Base-by-base conservation (phyloP, 1,140 invertebrate genomes). In the Mactra quadrangularis region DNA sequence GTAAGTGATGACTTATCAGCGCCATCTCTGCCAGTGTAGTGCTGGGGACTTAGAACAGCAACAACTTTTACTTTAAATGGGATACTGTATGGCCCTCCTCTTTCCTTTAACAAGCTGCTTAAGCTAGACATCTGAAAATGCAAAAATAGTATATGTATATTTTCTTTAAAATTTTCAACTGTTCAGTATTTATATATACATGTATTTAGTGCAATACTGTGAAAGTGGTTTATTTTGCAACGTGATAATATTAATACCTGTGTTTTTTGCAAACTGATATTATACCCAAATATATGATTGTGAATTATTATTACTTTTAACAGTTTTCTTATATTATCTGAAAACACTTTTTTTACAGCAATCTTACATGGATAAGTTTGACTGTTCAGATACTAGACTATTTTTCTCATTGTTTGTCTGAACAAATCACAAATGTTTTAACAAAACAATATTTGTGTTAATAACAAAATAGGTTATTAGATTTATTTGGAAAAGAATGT, bases 81-180 rank as follows among this genome's bases (percentile, higher is more conserved):
- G 25, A 25, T 71, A 25, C 35, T 71, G 41, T 71, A 71, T 25
- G 66, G 66, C 41, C 66, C 66, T 33, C 3, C 41, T 31, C 41
- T 53, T 53, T 53, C 41, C 41, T 71, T 71, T 15, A 47, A 47
- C 41, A 71, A 15, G n/a, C 15, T 31, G 41, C 25, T 47, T 27
- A 47, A 13, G 50, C 9, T 71, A 71, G 66, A 27, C 66, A 71
- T 71, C 66, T 71, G 66, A 47, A 71, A 71, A 71, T 62, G n/a
- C 38, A 66, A 66, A n/a, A 66, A 38, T 38, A 66, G 6, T 38
- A 66, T 66, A 66, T 38, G n/a, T 35, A 66, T 62, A 31, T 38
- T 9, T 62, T 33, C 11, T 11, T n/a, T n/a, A n/a, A n/a, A n/a
- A n/a, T 50, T n/a, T 13, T 11, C 11, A n/a, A 13, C 11, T n/a